Evolutionary conservation across 2,797 vertebrate species (phyloP).

Genomic region (Chelonia mydas): DNA sequence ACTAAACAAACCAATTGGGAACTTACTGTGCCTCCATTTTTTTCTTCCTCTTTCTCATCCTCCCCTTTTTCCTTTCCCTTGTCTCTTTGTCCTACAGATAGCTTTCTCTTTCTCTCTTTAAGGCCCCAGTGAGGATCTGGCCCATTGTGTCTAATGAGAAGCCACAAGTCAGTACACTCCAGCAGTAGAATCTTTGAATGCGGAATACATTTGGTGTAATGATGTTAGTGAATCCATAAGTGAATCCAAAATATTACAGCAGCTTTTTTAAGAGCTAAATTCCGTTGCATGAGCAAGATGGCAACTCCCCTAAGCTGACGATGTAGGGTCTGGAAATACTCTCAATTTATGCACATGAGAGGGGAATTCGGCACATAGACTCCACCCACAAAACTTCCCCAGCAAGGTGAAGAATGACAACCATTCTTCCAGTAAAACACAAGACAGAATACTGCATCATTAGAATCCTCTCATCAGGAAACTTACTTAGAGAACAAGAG

Average conservation of each 20-base stretch:
- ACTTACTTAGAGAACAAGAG: not conserved
- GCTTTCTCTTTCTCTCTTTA: not conserved
- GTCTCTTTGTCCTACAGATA: not conserved
- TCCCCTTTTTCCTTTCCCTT: not conserved
- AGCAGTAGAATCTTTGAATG: not conserved
- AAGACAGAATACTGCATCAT: not conserved
- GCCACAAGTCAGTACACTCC: not conserved
- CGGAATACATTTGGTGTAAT: not conserved
- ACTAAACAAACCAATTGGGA: not conserved
- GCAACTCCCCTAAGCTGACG: not conserved
- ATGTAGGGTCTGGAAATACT: not conserved
- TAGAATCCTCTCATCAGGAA: not conserved
- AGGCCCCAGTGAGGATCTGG: not conserved
- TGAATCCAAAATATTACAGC: not conserved
- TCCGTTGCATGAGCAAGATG: not conserved
- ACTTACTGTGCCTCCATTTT: not conserved
- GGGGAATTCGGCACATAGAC: not conserved
- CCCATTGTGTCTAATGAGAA: not conserved
- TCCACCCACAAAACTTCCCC: not conserved
- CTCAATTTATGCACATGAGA: not conserved
- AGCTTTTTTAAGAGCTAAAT: constrained; percentile 16
- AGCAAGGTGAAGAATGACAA: not conserved
- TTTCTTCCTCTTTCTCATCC: not conserved
- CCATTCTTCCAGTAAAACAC: not conserved
- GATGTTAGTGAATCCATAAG: not conserved